A percentile compares a stretch with the other conserved stretches of the same genome.
phyloP scores from a whole-genome alignment of 2,113 vertebrate genomes.

The Oryzias javanicus region DNA sequence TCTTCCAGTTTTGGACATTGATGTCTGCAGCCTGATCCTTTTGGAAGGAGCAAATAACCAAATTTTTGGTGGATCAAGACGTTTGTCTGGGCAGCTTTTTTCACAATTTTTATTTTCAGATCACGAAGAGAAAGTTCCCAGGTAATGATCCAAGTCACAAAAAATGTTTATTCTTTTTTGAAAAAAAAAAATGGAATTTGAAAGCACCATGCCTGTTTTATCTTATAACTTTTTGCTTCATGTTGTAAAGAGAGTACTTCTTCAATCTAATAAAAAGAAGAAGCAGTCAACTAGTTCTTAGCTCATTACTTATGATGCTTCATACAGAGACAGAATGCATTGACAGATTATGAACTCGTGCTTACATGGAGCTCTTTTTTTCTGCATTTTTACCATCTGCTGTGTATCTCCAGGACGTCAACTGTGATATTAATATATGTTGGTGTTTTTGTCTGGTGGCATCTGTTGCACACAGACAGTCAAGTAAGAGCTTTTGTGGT shows the following conservation, averaged over 20 bases:
- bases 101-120: too few relatives aligned
- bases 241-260: slow-evolving; percentile 35
- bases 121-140: too few relatives aligned
- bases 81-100: too few relatives aligned
- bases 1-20: too few relatives aligned
- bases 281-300: slow-evolving; percentile 37
- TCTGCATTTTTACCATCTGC: slow-evolving; percentile 23
- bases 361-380: slow-evolving; percentile 14
- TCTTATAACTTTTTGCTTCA: slow-evolving; percentile 34
- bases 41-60: too few relatives aligned
- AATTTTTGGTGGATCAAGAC: too few relatives aligned
- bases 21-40: too few relatives aligned
- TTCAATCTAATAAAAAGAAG: slow-evolving; percentile 55
- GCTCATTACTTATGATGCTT: slow-evolving; percentile 20
- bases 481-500: neutral
- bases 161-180: too few relatives aligned
- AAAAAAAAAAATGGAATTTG: too few relatives aligned
- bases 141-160: too few relatives aligned
- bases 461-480: slow-evolving; percentile 37
- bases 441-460: slow-evolving; percentile 30
- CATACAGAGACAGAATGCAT: slow-evolving; percentile 30
- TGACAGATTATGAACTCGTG: slow-evolving; percentile 17
- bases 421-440: slow-evolving; percentile 26
- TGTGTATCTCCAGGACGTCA: slow-evolving; percentile 26
- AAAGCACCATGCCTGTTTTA: too few relatives aligned